Conservation (phyloP, 2,797 vertebrate genomes). For the Lithobates pipiens region DNA sequence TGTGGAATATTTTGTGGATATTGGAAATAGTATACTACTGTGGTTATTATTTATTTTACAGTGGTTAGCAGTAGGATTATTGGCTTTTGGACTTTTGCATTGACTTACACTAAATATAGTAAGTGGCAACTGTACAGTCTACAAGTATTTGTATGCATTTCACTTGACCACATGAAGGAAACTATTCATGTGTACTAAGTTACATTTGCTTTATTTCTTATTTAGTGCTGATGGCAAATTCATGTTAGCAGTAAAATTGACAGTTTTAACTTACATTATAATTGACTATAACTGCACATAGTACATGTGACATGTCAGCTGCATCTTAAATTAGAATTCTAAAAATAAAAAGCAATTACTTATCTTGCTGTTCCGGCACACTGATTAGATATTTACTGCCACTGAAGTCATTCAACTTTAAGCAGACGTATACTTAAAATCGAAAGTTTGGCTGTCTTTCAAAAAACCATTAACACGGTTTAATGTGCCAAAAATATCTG, state of each 20-base stretch:
- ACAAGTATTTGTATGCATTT: not conserved
- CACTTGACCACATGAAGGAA: not conserved
- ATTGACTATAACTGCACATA: not conserved
- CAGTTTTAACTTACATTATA: not conserved
- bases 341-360: conserved; percentile 49
- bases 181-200: not conserved
- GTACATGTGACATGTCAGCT: conserved; percentile 45
- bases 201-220: not conserved
- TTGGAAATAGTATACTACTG: not conserved
- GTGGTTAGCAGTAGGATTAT: not conserved
- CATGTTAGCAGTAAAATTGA: not conserved
- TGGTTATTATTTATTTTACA: not conserved
- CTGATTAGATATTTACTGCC: conserved; percentile 18
- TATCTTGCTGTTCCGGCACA: conserved; percentile 19
- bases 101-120: conserved; percentile 2
- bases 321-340: conserved; percentile 35
- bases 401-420: not conserved
- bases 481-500: no score
- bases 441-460: not conserved
- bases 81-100: not conserved
- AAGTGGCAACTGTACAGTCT: not conserved
- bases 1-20: conserved; percentile 9
- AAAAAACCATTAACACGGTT: not conserved
- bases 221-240: not conserved
- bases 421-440: not conserved